phyloP scores from a whole-genome alignment of 2,113 vertebrate genomes.

The Ochotona princeps region DNA sequence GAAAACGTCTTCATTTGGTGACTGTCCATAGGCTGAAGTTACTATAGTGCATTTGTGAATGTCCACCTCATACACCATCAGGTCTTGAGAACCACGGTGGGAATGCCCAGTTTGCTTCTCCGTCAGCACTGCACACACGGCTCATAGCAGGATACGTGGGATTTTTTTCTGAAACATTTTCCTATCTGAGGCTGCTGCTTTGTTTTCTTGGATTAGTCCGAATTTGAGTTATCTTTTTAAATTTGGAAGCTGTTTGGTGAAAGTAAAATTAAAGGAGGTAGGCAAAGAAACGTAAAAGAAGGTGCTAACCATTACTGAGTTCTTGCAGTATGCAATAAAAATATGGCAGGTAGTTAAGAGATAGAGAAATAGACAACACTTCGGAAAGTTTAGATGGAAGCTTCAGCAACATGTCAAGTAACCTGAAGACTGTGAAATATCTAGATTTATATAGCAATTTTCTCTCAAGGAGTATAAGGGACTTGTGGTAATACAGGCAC shows the following conservation, averaged over 20 bases:
- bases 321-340: not conserved
- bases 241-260: conserved; percentile 1
- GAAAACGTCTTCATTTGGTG: not conserved
- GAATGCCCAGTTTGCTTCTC: not conserved
- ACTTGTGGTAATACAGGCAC: not conserved
- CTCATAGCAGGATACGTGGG: not conserved
- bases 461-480: conserved; percentile 11
- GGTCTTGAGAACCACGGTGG: not conserved
- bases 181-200: not conserved
- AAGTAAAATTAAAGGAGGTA: conserved; percentile 4
- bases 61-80: not conserved
- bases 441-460: conserved; percentile 37
- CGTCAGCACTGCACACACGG: not conserved
- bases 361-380: not conserved
- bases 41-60: not conserved
- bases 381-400: not conserved
- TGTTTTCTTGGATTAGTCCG: not conserved
- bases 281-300: not conserved
- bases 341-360: not conserved
- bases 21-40: not conserved
- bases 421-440: conserved; percentile 35
- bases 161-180: not conserved
- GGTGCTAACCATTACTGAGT: not conserved
- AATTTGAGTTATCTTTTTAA: conserved; percentile 20
- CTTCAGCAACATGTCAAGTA: not conserved